Evolutionary conservation across 2,888 invertebrate species (phyloP).

Genomic region (Abrostola triplasia): DNA sequence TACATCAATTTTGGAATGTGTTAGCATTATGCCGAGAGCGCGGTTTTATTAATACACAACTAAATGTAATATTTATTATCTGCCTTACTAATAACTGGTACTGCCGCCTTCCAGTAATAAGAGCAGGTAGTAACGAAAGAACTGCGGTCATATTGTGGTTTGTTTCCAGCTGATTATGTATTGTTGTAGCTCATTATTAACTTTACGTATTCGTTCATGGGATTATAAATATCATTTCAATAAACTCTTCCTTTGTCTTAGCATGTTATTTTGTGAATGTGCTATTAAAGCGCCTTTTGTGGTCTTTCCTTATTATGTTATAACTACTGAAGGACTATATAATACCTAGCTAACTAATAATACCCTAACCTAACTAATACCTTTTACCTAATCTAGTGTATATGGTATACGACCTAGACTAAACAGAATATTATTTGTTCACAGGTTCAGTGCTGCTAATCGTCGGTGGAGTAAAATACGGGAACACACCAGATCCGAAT

Average conservation of each 20-base stretch:
- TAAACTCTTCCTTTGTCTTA: no score
- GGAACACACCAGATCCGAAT: conserved; percentile 78
- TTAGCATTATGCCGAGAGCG: background rate
- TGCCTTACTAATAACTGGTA: background rate
- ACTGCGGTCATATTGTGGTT: conserved; percentile 34
- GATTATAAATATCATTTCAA: no score
- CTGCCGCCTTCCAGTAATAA: background rate
- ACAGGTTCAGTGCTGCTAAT: conserved; percentile 89
- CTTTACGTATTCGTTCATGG: no score
- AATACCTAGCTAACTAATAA: no score
- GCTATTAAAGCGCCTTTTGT: no score
- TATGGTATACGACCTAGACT: background rate
- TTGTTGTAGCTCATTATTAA: no score
- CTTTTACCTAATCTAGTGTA: background rate
- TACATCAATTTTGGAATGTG: background rate
- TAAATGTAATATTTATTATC: background rate
- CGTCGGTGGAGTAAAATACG: conserved; percentile 89
- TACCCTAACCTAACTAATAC: no score
- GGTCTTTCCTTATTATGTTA: no score
- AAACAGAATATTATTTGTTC: conserved; percentile 33
- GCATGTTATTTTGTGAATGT: no score
- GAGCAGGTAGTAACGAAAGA: conserved; percentile 1
- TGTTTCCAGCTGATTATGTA: background rate
- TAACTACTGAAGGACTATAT: no score
- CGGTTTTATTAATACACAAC: background rate